Base-by-base conservation (phyloP, 1,140 invertebrate genomes). In the Ylistrum balloti region DNA sequence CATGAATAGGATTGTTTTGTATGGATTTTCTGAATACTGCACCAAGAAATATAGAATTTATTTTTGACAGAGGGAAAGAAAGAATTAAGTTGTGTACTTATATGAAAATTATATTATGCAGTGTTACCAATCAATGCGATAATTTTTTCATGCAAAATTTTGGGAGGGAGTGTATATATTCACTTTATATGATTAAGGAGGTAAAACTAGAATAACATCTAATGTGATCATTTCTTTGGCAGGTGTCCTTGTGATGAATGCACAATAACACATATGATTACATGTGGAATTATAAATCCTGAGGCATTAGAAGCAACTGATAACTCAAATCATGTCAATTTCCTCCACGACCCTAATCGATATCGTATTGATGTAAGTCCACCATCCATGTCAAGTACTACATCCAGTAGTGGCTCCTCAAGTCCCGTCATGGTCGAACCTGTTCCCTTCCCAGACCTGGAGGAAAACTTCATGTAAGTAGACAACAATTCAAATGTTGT, bases 171-270 rank as follows among this genome's bases (percentile, higher is more conserved):
- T 45, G 10, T 45, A 17, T 17, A 13, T 45, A 1, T 45, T 45
- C 20, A 9, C 41, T 45, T 9, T 0, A 17, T 13, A 45, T 15
- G 10, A 45, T 45, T 17, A 17, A 15, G 0, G 20, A 45, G 10
- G 1, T 45, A 15, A 15, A 45, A 45, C 17, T 13, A 17, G 41
- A 45, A 45, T 45, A 45, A 17, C 20, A 15, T 9, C 0, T 45
- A 15, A 45, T 74, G 0, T 28, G 5, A 28, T 17, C 34, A 90
- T 33, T 91, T 33, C 48, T n/a, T 90, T 92, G 93, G 33, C 91
- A 96, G 96, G 86, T 96, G 96, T 94, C 95, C 96, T 0, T 96
- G 96, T 95, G 95, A 96, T 94, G 96, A 96, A 87, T 96, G 95
- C 91, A 96, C 95, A 35, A 96, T 96, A 56, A 95, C 95, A 32